phyloP scores from a whole-genome alignment of 2,113 vertebrate species.

The Tamias sibiricus region DNA sequence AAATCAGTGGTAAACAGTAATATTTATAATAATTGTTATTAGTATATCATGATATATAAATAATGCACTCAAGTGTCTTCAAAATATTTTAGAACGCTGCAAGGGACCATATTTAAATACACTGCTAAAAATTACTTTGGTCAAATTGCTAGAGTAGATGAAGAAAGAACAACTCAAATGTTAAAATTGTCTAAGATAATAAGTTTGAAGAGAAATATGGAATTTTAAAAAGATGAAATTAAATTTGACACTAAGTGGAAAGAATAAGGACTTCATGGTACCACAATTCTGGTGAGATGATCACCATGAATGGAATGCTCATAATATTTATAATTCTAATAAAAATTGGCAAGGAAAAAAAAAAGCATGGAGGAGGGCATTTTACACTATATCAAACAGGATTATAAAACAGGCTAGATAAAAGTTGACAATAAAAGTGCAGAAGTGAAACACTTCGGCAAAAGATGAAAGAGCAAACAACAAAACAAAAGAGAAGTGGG shows the following conservation, averaged over 20 bases:
- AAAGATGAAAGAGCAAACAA: conserved; percentile 45
- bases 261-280: neutral
- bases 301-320: neutral
- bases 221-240: neutral
- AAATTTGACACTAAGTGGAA: neutral
- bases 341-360: conserved; percentile 2
- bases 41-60: neutral
- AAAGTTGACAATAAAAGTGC: conserved; percentile 47
- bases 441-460: conserved; percentile 39
- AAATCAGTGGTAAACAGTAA: neutral
- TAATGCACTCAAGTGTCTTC: neutral
- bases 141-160: neutral
- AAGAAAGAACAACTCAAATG: neutral
- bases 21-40: neutral
- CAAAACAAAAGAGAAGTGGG: neutral
- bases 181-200: neutral
- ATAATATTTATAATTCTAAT: neutral
- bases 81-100: neutral
- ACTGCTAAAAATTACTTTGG: neutral
- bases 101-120: neutral
- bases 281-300: neutral
- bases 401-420: conserved; percentile 46
- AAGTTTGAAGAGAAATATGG: neutral
- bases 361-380: neutral
- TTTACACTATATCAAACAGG: neutral